These are phyloP conservation scores for Lathamus discolor DNA, from an alignment of 2,113 vertebrate genomes.

Conservation along the genomic window DNA sequence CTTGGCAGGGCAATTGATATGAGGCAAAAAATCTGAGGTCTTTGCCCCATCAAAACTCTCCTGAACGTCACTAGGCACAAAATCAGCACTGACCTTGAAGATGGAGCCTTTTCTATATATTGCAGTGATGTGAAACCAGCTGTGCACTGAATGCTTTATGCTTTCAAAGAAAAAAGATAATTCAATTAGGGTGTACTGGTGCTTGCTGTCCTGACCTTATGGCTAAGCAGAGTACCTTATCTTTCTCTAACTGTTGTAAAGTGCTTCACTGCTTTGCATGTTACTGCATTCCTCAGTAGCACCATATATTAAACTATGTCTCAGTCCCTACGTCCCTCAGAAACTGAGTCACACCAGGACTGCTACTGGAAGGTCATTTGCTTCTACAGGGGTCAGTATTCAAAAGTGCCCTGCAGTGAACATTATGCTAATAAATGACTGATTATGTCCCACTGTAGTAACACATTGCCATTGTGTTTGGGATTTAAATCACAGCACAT, in stretches of 20 bases:
- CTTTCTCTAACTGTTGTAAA: not conserved
- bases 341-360: not conserved
- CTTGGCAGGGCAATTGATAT: not conserved
- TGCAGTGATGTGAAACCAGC: not conserved
- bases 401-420: not conserved
- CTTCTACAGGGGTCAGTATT: not conserved
- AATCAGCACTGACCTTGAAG: not conserved
- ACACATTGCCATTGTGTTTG: not conserved
- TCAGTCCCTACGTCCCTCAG: not conserved
- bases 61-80: not conserved
- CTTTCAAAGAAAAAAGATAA: not conserved
- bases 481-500: not conserved
- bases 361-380: not conserved
- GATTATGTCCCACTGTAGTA: not conserved
- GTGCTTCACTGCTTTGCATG: not conserved
- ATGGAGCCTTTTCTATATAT: not conserved
- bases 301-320: not conserved
- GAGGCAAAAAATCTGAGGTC: not conserved
- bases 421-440: not conserved
- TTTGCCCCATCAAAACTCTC: not conserved
- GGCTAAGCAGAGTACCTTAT: not conserved
- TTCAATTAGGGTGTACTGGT: not conserved
- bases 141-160: not conserved
- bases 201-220: not conserved
- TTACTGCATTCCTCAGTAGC: not conserved